Base-by-base conservation (phyloP, 2,113 vertebrate species). In the Pollimyrus isidori region DNA sequence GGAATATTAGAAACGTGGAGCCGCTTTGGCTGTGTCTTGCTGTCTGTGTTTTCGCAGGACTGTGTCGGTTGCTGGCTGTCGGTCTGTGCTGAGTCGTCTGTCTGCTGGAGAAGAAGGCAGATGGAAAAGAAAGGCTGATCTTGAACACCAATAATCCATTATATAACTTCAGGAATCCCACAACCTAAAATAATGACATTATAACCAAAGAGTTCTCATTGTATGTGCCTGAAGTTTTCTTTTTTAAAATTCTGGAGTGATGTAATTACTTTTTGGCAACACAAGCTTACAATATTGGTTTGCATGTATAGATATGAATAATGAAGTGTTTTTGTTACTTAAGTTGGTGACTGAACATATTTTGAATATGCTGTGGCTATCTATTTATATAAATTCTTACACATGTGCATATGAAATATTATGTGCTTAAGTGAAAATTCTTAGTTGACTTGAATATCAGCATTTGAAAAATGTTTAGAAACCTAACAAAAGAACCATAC, bases 1-100 rank as follows among this genome's bases (percentile, higher is more conserved):
- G 98, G 98, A 95, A 99, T 99, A 94, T 99, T 99, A 95, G 98
- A 99, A 92, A 99, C 98, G 2, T 99, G 98, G 88, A 99, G 98
- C 93, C 98, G 94, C 94, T 99, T 99, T 48, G 98, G 98, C 92
- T 99, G 98, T 90, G 97, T 96, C 96, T 99, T 99, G 96, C 95
- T 97, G 95, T 99, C 97, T 93, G 97, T 96, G 95, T 95, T 98
- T 96, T 99, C 98, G 49, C 95, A 96, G 92, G 95, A 94, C 92
- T 98, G 97, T 92, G 96, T 97, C 94, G 97, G 96, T 91, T 97
- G 96, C 92, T 97, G 98, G 92, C 96, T 97, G 45, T 98, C 97
- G 0, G 97, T 97, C 90, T 97, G 98, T 89, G 96, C 96, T 90
- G 96, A 95, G 84, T 99, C 98, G 91, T 99, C 98, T 96, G 97